Evolutionary conservation across 2,888 invertebrate species (phyloP).

Genomic region (Leucophenga montana): DNA sequence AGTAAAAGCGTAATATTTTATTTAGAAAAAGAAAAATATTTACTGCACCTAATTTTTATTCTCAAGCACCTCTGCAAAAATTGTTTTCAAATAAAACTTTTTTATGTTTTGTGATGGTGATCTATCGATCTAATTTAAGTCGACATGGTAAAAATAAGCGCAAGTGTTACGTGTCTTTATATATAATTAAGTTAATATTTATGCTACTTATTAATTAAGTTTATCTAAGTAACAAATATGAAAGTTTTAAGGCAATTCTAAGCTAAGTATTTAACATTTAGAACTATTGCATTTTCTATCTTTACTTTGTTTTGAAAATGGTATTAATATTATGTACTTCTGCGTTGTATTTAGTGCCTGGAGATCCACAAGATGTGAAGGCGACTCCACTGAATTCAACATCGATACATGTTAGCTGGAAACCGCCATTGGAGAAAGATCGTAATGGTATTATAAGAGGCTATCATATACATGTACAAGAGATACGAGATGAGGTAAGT

Average conservation of each 20-base stretch:
- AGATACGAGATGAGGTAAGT: slow-evolving; percentile 87
- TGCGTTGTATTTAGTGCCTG: slow-evolving; percentile 85
- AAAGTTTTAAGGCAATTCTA: slow-evolving; percentile 3
- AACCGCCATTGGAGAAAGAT: slow-evolving; percentile 91
- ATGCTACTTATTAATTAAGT: too few relatives aligned
- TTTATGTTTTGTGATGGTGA: too few relatives aligned
- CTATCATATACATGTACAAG: slow-evolving; percentile 96
- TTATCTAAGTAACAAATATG: neutral
- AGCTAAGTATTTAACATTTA: slow-evolving; percentile 13
- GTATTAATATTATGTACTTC: slow-evolving; percentile 53
- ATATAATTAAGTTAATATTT: too few relatives aligned
- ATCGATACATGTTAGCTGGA: slow-evolving; percentile 95
- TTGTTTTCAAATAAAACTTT: too few relatives aligned
- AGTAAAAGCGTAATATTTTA: slow-evolving; percentile 52
- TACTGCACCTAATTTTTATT: slow-evolving; percentile 55
- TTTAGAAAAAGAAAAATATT: slow-evolving; percentile 56
- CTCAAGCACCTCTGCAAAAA: slow-evolving; percentile 51
- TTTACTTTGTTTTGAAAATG: neutral
- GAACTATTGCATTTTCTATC: slow-evolving; percentile 15
- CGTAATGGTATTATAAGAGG: slow-evolving; percentile 96
- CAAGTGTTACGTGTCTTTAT: too few relatives aligned
- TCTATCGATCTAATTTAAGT: slow-evolving; percentile 43
- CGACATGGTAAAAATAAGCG: too few relatives aligned
- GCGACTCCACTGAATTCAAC: slow-evolving; percentile 94
- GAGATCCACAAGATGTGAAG: slow-evolving; percentile 94